Percentiles rank a stretch among this genome's conserved stretches.
Conservation (phyloP, 2,888 invertebrate species). For the Erebia epiphron region DNA sequence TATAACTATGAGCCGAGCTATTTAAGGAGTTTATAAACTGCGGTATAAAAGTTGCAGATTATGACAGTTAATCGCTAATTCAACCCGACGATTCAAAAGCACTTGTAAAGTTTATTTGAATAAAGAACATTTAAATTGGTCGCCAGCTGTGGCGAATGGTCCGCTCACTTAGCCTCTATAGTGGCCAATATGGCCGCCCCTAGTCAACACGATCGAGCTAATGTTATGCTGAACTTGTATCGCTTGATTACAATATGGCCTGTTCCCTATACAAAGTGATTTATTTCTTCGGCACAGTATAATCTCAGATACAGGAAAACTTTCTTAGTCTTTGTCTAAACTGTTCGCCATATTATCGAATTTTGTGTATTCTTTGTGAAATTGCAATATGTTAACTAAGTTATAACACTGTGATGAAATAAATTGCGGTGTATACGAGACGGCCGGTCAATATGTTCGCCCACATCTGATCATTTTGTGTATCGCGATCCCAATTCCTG, state of each 20-base stretch:
- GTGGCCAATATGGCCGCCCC: constrained; percentile 1
- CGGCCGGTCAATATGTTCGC: neutral
- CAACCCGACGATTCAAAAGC: too few relatives aligned
- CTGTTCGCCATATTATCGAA: too few relatives aligned
- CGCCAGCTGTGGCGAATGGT: neutral
- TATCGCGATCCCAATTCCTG: neutral
- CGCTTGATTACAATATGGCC: constrained; percentile 16
- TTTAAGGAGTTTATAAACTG: too few relatives aligned
- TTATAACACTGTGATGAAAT: neutral
- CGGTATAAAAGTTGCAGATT: too few relatives aligned
- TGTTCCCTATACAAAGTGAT: neutral
- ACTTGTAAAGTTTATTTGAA: too few relatives aligned
- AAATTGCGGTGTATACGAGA: neutral
- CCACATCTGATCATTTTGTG: neutral
- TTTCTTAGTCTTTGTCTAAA: too few relatives aligned
- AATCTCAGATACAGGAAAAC: too few relatives aligned
- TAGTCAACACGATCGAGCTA: constrained; percentile 38
- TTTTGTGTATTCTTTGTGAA: too few relatives aligned
- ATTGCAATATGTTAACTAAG: too few relatives aligned
- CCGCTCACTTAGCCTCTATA: neutral
- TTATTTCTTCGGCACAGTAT: neutral
- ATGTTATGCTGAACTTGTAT: constrained; percentile 23
- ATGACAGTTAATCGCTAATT: too few relatives aligned
- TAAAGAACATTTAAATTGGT: too few relatives aligned
- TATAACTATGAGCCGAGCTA: too few relatives aligned